phyloP scores from a whole-genome alignment of 1,140 invertebrate genomes.

The Leptinotarsa undecemlineata region DNA sequence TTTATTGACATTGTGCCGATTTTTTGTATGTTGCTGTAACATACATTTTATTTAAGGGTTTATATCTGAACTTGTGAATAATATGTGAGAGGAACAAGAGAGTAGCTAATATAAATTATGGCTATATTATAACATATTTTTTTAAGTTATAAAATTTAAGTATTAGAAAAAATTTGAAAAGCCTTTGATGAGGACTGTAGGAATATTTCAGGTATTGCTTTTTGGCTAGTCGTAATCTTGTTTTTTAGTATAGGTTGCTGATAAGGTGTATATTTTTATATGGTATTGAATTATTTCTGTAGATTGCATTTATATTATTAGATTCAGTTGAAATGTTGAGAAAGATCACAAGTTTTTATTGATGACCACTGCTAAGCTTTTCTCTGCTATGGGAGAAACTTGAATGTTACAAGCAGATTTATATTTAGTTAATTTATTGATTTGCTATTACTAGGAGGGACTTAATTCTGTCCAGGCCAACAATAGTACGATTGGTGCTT shows the following conservation, averaged over 20 bases:
- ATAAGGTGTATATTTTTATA: constrained; percentile 32
- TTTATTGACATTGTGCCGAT: constrained; percentile 18
- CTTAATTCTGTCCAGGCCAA: background rate
- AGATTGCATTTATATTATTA: constrained; percentile 7
- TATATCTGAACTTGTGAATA: constrained; percentile 27
- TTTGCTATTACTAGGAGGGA: background rate
- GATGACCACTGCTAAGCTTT: background rate
- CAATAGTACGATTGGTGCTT: background rate
- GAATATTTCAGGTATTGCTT: constrained; percentile 27
- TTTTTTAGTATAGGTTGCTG: constrained; percentile 13
- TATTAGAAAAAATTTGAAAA: constrained; percentile 28
- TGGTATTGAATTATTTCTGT: constrained; percentile 9
- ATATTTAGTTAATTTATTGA: constrained; percentile 4
- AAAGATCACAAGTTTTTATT: background rate
- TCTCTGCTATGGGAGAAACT: background rate
- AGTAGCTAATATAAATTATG: constrained; percentile 15
- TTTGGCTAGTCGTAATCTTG: constrained; percentile 41
- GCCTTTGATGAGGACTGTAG: constrained; percentile 12
- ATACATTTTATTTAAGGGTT: constrained; percentile 34
- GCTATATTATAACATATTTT: constrained; percentile 13
- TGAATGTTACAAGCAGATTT: background rate
- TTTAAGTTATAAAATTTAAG: constrained; percentile 30
- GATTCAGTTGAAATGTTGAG: background rate
- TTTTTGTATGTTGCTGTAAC: constrained; percentile 21
- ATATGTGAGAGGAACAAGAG: constrained; percentile 4